Evolutionary conservation across 2,113 vertebrate genomes (phyloP), one percentile per base, ranked within the genome.

Genomic region (Cryptomyrus ogoouensis): DNA sequence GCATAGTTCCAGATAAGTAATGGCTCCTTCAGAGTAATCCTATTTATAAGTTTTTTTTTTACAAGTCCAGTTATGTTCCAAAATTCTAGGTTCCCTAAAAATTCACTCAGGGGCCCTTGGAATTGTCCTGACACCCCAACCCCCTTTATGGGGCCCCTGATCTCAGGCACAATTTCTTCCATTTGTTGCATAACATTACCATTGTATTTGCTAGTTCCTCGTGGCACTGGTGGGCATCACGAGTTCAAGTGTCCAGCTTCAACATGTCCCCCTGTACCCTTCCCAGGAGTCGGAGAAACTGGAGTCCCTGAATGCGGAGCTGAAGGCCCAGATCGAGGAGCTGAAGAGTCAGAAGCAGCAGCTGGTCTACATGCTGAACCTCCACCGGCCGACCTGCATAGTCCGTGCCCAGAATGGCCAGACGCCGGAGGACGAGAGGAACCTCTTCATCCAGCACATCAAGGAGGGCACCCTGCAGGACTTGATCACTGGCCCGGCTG

Each of bases 351-450:
- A 99, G 96, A 99, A 99, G 94, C 98, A 99, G 94, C 98, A 98
- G 94, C 94, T 99, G 94, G 98, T 99, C 92, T 99, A 99, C 95
- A 99, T 99, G 98, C 96, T 99, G 13, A 99, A 99, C 91, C 97
- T 99, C 80, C 98, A 99, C 92, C 96, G 98, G 89, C 98, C 98
- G 44, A 99, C 98, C 0, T 99, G 98, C 93, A 99, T 99, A 90
- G 98, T 99, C 90, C 97, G 97, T 0, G 98, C 98, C 9, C 97
- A 98, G 93, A 97, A 98, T 0, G 98, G 98, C 70, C 95, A 96
- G 91, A 99, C 98, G 39, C 98, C 98, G 0, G 98, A 99, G 91
- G 98, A 99, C 2, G 98, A 99, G 94, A 95, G 97, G 90, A 98
- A 97, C 91, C 97, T 99, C 91, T 99, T 99, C 95, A 96, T 99